phyloP scores from a whole-genome alignment of 1,140 invertebrate genomes.

The Formica selysi region DNA sequence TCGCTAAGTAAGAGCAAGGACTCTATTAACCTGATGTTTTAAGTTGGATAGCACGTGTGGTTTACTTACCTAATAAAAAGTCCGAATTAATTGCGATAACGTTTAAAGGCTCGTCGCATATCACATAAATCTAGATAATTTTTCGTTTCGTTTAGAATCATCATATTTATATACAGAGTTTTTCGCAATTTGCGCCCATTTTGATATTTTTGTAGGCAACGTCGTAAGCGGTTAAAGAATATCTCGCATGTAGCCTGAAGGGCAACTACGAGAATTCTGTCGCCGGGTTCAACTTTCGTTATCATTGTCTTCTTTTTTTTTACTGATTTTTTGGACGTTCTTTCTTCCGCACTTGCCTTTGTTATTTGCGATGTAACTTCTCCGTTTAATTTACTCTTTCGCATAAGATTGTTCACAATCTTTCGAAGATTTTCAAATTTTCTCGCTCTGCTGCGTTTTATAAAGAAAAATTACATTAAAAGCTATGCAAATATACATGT shows the following conservation, averaged over 20 bases:
- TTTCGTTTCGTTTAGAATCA: slow-evolving; percentile 77
- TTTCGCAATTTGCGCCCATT: too few species aligned
- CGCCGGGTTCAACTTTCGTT: slow-evolving; percentile 26
- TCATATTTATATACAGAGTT: slow-evolving; percentile 46
- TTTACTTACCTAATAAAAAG: slow-evolving; percentile 78
- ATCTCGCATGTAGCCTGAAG: slow-evolving; percentile 33
- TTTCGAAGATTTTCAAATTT: slow-evolving; percentile 28
- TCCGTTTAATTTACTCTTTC: slow-evolving; percentile 7
- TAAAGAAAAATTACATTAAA: neutral
- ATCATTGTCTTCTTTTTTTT: slow-evolving; percentile 13
- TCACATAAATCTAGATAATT: slow-evolving; percentile 83
- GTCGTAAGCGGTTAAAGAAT: slow-evolving; percentile 50
- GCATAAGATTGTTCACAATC: neutral
- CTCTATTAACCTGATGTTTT: slow-evolving; percentile 26
- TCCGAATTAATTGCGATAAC: slow-evolving; percentile 79
- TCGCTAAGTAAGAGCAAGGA: slow-evolving; percentile 4
- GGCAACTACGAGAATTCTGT: slow-evolving; percentile 38
- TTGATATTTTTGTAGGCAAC: slow-evolving; percentile 40
- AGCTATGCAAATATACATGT: too few species aligned
- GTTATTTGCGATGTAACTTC: slow-evolving; percentile 35
- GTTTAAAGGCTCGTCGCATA: slow-evolving; percentile 81
- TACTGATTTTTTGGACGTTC: slow-evolving; percentile 19
- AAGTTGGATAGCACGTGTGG: slow-evolving; percentile 69
- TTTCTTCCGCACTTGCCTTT: slow-evolving; percentile 8
- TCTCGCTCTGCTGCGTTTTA: neutral